Base-by-base conservation (phyloP, 1,140 invertebrate species). In the Atta texana region DNA sequence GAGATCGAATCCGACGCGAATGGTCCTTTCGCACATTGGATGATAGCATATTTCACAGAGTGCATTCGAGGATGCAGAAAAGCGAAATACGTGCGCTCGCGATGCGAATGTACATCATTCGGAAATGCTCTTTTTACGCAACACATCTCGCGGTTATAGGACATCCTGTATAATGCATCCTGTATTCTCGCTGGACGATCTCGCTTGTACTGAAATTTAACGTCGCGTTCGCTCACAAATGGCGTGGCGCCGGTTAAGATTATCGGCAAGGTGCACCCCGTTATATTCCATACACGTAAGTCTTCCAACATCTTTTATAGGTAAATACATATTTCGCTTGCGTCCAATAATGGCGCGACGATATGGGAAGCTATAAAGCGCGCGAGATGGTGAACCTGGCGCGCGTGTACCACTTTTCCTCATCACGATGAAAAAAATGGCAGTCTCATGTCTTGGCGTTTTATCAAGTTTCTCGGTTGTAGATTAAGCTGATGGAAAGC, bases 401-500 rank as follows among this genome's bases (percentile, higher is more conserved):
- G 68, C 21, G 59, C 76, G 87, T 74, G 76, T 69, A 49, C 44
- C 71, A 21, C 49, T 82, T 63, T 75, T 24, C 44, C 34, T 34
- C 28, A 44, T 34, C 31, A 21, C 4, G 28, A 28, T 51, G 55
- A 61, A 49, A 31, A 87, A 75, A 75, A 51, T 61, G 85, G 64
- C 78, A 39, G 59, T 53, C 85, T 87, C 76, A 76, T 88, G 66
- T 87, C 78, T 49, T 84, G 87, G 59, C 86, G 72, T 87, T 84
- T 90, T 88, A 90, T 88, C 89, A 77, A 88, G 68, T 74, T 76
- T 75, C 34, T 49, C 24, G 76, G 55, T 6, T n/a, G 55, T 34
- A 81, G 87, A 90, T 91, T 90, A 90, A 86, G 77, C 72, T 53
- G 81, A 90, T 85, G 80, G 51, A 57, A 87, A 72, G 66, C 18